Evolutionary conservation across 2,797 vertebrate genomes (phyloP).

Genomic region (Pogonophryne albipinna): DNA sequence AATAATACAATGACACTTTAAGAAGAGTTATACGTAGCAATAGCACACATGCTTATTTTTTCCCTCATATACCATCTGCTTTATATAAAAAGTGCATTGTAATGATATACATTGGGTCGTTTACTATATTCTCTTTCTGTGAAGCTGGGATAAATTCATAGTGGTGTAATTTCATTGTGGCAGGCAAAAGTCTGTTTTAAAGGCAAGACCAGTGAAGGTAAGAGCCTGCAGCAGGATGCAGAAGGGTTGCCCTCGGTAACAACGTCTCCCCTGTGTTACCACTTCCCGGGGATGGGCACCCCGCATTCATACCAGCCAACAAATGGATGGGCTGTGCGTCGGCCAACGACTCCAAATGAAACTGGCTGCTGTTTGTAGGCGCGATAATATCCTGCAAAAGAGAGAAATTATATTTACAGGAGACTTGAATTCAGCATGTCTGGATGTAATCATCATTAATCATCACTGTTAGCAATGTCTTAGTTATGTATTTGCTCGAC

Average conservation of each 20-base stretch:
- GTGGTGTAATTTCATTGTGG: constrained; percentile 72
- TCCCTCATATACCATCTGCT: constrained; percentile 88
- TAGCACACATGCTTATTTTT: constrained; percentile 82
- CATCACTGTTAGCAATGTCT: background rate
- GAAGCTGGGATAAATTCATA: constrained; percentile 75
- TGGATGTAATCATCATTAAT: constrained; percentile 4
- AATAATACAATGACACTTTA: constrained; percentile 69
- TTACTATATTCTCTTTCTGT: constrained; percentile 84
- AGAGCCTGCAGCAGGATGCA: constrained; percentile 70
- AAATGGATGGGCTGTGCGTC: constrained; percentile 91
- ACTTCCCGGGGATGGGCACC: constrained; percentile 98
- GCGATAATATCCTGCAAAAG: constrained; percentile 91
- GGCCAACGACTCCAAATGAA: constrained; percentile 92
- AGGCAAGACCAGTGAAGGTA: constrained; percentile 51
- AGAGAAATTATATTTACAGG: constrained; percentile 13
- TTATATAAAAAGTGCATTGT: constrained; percentile 84
- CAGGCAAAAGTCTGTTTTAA: constrained; percentile 78
- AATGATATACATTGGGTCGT: constrained; percentile 81
- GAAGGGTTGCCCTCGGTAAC: constrained; percentile 60
- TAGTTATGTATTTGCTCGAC: constrained; percentile 4
- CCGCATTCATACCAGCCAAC: constrained; percentile 99
- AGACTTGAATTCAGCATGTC: background rate
- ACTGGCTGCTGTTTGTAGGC: constrained; percentile 96
- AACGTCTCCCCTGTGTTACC: constrained; percentile 83
- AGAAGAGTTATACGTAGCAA: constrained; percentile 71